Conservation (phyloP, 2,797 vertebrate genomes). For the Sciurus vulgaris region DNA sequence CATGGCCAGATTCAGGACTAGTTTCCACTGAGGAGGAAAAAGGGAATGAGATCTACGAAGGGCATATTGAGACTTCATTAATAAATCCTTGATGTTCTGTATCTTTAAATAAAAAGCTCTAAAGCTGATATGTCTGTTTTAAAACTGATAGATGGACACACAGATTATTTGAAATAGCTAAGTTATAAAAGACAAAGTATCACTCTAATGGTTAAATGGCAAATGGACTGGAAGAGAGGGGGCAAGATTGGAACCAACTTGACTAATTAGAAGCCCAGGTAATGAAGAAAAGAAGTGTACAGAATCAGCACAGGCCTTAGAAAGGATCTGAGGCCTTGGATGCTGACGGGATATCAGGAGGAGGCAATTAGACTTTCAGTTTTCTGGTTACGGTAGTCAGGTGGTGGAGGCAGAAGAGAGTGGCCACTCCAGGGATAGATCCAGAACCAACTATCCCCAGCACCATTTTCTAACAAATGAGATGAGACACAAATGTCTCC, state of each 20-base stretch:
- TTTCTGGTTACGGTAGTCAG: not conserved
- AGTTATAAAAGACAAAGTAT: not conserved
- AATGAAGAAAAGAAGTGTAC: not conserved
- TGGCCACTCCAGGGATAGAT: not conserved
- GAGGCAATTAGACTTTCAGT: not conserved
- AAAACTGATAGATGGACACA: not conserved
- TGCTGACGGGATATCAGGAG: not conserved
- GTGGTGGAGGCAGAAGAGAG: not conserved
- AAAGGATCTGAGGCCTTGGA: not conserved
- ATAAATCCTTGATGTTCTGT: not conserved
- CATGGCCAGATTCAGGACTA: not conserved
- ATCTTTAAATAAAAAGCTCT: not conserved
- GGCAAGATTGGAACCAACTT: fast-evolving
- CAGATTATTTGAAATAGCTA: not conserved
- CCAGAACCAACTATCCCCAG: not conserved
- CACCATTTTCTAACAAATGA: not conserved
- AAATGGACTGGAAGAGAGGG: not conserved
- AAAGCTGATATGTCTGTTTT: not conserved
- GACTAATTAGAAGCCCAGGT: not conserved
- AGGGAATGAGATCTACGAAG: not conserved
- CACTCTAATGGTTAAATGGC: not conserved
- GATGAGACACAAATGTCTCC: not conserved
- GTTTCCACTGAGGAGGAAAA: not conserved
- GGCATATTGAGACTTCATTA: not conserved
- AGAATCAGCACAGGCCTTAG: not conserved